Conservation (phyloP, 1,140 invertebrate genomes). For the Monomorium pharaonis region DNA sequence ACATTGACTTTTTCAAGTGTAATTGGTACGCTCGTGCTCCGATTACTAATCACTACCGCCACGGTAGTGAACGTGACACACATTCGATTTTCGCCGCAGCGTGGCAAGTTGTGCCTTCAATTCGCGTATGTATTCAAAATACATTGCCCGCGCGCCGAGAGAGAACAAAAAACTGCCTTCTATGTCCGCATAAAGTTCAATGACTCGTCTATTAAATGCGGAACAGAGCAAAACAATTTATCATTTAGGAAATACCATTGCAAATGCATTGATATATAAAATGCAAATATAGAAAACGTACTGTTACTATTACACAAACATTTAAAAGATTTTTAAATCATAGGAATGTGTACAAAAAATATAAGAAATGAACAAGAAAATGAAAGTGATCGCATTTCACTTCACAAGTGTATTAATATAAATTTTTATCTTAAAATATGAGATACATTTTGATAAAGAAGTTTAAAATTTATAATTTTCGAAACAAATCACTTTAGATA, state of each 20-base stretch:
- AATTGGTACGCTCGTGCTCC: conserved; percentile 69
- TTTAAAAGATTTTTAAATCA: not conserved
- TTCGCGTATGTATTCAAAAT: conserved; percentile 29
- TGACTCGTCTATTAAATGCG: not conserved
- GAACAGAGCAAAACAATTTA: not conserved
- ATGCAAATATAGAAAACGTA: not conserved
- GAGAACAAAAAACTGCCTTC: not conserved
- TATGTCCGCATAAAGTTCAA: not conserved
- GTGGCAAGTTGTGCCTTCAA: conserved; percentile 6
- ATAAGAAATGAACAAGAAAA: not conserved
- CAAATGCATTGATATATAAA: not conserved
- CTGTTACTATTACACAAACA: not conserved
- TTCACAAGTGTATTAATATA: not conserved
- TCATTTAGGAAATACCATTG: not conserved
- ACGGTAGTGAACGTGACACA: conserved; percentile 71
- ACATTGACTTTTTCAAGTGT: conserved; percentile 74
- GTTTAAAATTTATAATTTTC: not conserved
- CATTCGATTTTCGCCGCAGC: conserved; percentile 68
- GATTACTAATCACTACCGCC: conserved; percentile 69
- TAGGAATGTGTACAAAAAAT: not conserved
- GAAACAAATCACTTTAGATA: not conserved
- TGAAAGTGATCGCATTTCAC: not conserved
- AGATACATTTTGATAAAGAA: not conserved
- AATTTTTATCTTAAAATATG: not conserved
- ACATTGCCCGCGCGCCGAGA: conserved; percentile 30